Percentiles rank a stretch among this genome's conserved stretches.
phyloP scores from a whole-genome alignment of 2,113 vertebrate species.

The Corythornis cristatus region DNA sequence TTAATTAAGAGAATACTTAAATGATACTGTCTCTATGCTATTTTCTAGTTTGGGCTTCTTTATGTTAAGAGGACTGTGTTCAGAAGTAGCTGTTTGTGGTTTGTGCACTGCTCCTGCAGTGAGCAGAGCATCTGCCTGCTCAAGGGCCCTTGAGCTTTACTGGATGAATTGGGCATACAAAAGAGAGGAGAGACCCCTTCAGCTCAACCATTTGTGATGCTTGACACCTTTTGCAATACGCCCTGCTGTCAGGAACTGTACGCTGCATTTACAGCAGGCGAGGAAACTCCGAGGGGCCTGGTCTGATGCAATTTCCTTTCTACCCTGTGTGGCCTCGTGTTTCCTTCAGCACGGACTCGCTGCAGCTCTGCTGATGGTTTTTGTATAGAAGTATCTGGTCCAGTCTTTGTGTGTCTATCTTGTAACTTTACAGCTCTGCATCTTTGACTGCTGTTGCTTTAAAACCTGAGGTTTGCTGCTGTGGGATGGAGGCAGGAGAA shows the following conservation, averaged over 20 bases:
- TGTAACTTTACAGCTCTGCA: neutral
- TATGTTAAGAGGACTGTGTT: neutral
- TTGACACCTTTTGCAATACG: neutral
- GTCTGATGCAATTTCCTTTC: neutral
- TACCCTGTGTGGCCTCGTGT: fast-evolving
- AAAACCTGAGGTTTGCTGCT: neutral
- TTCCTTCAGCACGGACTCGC: neutral
- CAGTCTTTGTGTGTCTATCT: neutral
- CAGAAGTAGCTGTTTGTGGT: neutral
- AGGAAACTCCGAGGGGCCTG: neutral
- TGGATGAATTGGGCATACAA: neutral
- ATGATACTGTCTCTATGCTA: fast-evolving
- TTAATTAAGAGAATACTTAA: neutral
- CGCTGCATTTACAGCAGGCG: neutral
- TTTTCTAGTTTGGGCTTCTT: neutral
- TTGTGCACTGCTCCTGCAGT: neutral
- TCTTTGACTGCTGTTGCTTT: neutral
- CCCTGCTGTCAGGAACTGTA: neutral
- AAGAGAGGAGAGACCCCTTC: neutral
- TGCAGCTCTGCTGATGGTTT: neutral
- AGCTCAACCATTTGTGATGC: neutral
- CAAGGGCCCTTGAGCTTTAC: neutral
- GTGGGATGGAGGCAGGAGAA: neutral
- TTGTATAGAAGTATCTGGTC: neutral
- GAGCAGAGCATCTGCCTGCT: neutral